Evolutionary conservation across 1,140 invertebrate species (phyloP).

Genomic region (Bactericera cockerelli): DNA sequence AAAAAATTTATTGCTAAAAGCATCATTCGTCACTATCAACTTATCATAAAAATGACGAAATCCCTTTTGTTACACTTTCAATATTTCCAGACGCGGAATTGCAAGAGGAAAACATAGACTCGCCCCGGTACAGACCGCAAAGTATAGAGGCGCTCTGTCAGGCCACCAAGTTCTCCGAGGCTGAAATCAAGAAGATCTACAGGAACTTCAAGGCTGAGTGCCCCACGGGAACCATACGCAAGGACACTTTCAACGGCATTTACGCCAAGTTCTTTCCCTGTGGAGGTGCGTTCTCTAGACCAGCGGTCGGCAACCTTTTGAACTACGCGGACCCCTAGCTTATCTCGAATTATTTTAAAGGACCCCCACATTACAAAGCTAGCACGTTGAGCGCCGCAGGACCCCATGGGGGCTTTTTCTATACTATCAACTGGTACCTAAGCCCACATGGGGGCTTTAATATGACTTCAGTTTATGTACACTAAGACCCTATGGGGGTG

Average conservation of each 20-base stretch:
- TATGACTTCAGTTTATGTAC: too few relatives aligned
- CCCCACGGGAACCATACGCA: constrained; percentile 68
- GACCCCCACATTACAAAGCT: constrained; percentile 12
- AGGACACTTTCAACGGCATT: constrained; percentile 76
- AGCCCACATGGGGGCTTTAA: too few relatives aligned
- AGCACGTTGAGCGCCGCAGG: too few relatives aligned
- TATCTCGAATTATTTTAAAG: constrained; percentile 4
- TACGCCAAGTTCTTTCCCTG: constrained; percentile 82
- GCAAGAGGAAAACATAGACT: constrained; percentile 33
- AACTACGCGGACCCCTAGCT: too few relatives aligned
- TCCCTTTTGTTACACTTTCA: too few relatives aligned
- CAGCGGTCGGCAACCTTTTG: too few relatives aligned
- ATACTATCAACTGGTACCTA: too few relatives aligned
- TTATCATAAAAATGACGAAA: too few relatives aligned
- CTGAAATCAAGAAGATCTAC: background rate
- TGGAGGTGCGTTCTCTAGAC: constrained; percentile 62
- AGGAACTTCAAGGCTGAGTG: constrained; percentile 31
- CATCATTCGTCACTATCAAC: too few relatives aligned
- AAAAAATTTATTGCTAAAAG: too few relatives aligned
- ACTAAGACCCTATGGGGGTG: too few relatives aligned
- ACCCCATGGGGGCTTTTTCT: too few relatives aligned
- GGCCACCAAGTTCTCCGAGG: constrained; percentile 2
- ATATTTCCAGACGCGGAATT: constrained; percentile 38
- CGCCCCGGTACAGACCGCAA: constrained; percentile 30
- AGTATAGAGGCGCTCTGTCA: background rate